phyloP scores from a whole-genome alignment of 2,113 vertebrate species.

The Xiphorhynchus elegans region DNA sequence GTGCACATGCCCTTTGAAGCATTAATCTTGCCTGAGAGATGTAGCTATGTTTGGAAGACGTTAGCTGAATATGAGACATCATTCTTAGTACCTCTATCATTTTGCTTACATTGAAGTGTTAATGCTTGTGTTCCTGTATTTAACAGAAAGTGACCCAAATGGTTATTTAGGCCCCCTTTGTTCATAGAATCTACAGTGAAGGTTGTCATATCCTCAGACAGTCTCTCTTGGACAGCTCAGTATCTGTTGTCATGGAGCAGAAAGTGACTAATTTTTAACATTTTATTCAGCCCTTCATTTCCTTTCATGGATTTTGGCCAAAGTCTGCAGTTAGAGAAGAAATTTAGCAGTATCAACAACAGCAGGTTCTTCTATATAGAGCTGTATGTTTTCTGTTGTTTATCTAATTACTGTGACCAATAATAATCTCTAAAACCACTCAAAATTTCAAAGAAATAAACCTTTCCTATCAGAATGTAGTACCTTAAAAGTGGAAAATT shows the following conservation, averaged over 20 bases:
- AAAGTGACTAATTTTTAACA: not conserved
- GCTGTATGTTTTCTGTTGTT: constrained; percentile 25
- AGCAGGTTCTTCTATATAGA: not conserved
- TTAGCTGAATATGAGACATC: not conserved
- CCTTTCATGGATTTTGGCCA: not conserved
- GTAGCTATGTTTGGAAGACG: not conserved
- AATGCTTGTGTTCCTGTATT: not conserved
- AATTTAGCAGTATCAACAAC: fast-evolving
- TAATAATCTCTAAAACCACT: constrained; percentile 53
- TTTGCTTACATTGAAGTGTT: not conserved
- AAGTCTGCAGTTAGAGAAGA: not conserved
- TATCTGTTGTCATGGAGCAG: not conserved
- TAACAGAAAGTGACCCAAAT: not conserved
- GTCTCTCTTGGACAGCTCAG: not conserved
- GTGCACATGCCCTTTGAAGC: not conserved
- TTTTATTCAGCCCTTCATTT: not conserved
- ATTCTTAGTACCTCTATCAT: not conserved
- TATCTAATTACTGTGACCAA: constrained; percentile 8
- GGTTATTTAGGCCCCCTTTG: not conserved
- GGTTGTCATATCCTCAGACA: not conserved
- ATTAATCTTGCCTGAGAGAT: not conserved
- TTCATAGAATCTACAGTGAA: not conserved
- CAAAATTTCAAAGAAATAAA: constrained; percentile 36
- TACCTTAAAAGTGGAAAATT: constrained; percentile 43
- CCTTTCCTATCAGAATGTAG: constrained; percentile 3